Percentiles rank a stretch among this genome's conserved stretches.
phyloP scores from a whole-genome alignment of 2,797 vertebrate genomes.

The Anguilla megastoma region DNA sequence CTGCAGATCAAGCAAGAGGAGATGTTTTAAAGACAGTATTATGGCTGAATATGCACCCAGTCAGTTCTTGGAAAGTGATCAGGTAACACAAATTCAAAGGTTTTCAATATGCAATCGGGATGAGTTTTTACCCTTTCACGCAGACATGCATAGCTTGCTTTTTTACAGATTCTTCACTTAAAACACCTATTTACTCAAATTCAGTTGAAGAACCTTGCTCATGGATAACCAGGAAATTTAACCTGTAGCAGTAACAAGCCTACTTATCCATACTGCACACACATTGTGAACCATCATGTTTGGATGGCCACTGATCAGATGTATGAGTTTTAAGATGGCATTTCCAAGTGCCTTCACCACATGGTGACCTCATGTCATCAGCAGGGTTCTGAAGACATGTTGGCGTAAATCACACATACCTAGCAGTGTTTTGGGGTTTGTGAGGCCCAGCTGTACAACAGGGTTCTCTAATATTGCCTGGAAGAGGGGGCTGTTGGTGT shows the following conservation, averaged over 20 bases:
- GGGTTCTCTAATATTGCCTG: conserved; percentile 99
- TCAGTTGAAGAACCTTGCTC: not conserved
- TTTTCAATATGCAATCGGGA: not conserved
- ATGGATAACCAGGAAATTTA: too few relatives aligned
- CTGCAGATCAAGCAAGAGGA: too few relatives aligned
- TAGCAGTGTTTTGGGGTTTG: conserved; percentile 94
- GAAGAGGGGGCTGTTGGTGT: conserved; percentile 91
- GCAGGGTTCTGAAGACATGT: not conserved
- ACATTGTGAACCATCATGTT: not conserved
- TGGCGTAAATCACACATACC: conserved; percentile 70
- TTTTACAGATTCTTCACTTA: not conserved
- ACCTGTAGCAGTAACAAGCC: not conserved
- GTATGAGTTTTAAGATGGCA: not conserved
- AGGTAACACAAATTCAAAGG: not conserved
- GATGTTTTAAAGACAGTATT: too few relatives aligned
- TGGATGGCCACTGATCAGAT: not conserved
- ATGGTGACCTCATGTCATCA: not conserved
- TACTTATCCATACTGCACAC: not conserved
- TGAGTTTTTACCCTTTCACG: not conserved
- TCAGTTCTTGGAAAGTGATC: not conserved
- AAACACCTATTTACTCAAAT: not conserved
- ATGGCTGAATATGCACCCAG: too few relatives aligned
- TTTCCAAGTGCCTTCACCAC: not conserved
- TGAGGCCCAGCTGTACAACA: conserved; percentile 94
- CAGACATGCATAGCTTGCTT: not conserved